These are phyloP conservation scores for Arenaria interpres DNA, from an alignment of 2,113 vertebrate species.

Conservation along the genomic window DNA sequence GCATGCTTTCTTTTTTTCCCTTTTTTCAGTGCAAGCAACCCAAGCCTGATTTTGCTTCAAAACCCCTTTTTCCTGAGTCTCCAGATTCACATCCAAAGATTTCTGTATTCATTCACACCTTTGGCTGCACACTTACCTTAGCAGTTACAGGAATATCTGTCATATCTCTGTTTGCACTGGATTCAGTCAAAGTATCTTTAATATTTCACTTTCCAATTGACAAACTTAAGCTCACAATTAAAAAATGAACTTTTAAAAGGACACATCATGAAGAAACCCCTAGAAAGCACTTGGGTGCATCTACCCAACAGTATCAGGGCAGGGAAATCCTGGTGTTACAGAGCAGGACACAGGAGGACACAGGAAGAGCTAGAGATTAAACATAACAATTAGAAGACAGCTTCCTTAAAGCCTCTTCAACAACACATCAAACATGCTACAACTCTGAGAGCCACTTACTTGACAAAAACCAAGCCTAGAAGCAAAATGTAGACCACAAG, in stretches of 20 bases:
- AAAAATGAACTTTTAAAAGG: neutral
- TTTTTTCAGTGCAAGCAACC: neutral
- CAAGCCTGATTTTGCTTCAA: neutral
- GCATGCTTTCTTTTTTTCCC: neutral
- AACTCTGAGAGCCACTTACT: neutral
- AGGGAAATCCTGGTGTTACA: neutral
- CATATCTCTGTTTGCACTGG: neutral
- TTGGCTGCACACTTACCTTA: neutral
- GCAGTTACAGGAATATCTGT: neutral
- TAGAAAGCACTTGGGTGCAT: neutral
- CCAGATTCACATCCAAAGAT: neutral
- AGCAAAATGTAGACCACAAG: neutral
- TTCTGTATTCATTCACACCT: neutral
- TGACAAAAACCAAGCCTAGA: neutral
- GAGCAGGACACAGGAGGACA: neutral
- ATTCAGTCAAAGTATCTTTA: neutral
- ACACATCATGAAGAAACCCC: fast-evolving
- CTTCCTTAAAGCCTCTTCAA: neutral
- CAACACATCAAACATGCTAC: neutral
- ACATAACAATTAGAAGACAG: fast-evolving
- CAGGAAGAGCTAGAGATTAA: fast-evolving
- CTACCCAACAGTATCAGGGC: fast-evolving
- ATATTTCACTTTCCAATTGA: neutral
- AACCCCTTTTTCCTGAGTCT: fast-evolving
- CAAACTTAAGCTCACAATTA: neutral